Evolutionary conservation across 2,888 invertebrate genomes (phyloP), one percentile per base, ranked within the genome.

Genomic region (Pedicia rivosa): DNA sequence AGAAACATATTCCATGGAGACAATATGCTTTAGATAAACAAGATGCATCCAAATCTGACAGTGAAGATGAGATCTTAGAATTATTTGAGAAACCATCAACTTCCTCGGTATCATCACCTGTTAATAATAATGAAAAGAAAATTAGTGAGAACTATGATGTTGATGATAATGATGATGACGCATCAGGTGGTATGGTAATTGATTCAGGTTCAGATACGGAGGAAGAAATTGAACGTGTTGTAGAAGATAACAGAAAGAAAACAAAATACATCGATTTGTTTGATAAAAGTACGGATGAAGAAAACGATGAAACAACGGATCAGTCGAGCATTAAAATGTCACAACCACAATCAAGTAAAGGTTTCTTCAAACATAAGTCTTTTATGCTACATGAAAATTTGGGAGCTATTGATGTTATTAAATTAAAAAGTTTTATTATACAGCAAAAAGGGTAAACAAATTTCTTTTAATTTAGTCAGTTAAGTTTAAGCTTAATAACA

Each of bases 1-100:
- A 72, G 39, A 74, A 72, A 47, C 63, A 52, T 42, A 41, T 59
- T 8, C 55, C 59, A 3, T 60, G 61, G 61, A 49, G 61, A 10
- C 48, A 55, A 6, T 59, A 49, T 44, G 60, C 60, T 1, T 29
- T 60, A 10, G 55, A 57, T 17, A 49, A n/a, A 13, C 8, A 46
- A 14, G 35, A 31, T 1, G 53, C 56, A 13, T 22, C 44, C 2
- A 43, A 51, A 39, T 42, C 49, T 1, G 59, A 60, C 41, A 60
- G 61, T 38, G 61, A 61, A 7, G 57, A 53, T 19, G 61, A 61
- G 42, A 40, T 59, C 12, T 43, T 43, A n/a, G 55, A 55, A 36
- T 48, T 50, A 30, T 43, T 49, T 0, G 13, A 47, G 2, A 52
- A 42, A 33, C 48, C 51, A 29, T 20, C 28, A 22, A 20, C 14